Evolutionary conservation across 2,888 invertebrate genomes (phyloP).

Genomic region (Mimumesa dahlbomi): DNA sequence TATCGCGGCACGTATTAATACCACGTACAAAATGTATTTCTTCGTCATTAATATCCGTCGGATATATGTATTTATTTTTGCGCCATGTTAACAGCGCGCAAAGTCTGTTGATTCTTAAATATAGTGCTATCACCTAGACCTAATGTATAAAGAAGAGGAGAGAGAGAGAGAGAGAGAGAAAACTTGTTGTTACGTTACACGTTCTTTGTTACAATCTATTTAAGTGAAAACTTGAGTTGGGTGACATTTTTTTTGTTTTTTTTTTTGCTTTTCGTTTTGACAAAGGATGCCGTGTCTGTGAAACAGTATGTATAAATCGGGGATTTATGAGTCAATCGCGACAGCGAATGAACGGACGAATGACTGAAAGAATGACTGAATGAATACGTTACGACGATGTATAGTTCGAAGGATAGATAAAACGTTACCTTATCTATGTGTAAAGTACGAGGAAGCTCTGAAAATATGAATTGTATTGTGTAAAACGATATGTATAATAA

Average conservation of each 20-base stretch:
- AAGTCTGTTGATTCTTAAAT: constrained; percentile 1
- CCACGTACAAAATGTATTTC: not conserved
- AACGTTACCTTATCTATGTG: constrained; percentile 67
- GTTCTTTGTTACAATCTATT: not conserved
- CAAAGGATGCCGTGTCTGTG: not conserved
- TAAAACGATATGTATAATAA: constrained; percentile 34
- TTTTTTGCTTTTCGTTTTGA: too few species aligned
- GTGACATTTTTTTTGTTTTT: too few species aligned
- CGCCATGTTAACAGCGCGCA: too few species aligned
- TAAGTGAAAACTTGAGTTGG: not conserved
- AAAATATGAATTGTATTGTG: constrained; percentile 74
- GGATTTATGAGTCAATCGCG: not conserved
- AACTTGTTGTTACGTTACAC: constrained; percentile 1
- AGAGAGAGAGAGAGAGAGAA: not conserved
- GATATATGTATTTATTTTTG: constrained; percentile 1
- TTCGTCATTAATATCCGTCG: not conserved
- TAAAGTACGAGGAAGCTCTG: constrained; percentile 67
- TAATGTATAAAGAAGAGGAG: not conserved
- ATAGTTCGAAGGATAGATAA: constrained; percentile 67
- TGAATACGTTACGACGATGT: constrained; percentile 44
- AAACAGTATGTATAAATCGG: too few species aligned
- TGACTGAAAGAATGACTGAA: too few species aligned
- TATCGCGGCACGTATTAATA: not conserved
- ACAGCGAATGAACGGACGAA: not conserved
- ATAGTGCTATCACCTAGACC: not conserved